A percentile compares a stretch with the other conserved stretches of the same genome.
Conservation (phyloP, 2,797 vertebrate species). For the Microctenopoma lineatum region DNA sequence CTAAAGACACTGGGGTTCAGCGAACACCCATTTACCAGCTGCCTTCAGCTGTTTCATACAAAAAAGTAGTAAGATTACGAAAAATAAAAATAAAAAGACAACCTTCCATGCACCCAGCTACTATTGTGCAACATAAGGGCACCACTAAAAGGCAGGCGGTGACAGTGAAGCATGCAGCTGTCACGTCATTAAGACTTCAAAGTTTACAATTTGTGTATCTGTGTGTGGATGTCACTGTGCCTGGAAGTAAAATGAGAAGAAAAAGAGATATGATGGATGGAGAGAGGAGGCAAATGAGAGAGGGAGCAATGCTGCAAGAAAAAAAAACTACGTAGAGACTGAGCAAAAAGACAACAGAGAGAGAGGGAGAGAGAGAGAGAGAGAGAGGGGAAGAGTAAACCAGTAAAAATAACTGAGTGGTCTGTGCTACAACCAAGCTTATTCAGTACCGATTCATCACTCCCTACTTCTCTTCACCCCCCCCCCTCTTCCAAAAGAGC, state of each 20-base stretch:
- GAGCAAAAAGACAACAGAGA: conserved; percentile 27
- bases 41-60: conserved; percentile 28
- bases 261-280: conserved; percentile 26
- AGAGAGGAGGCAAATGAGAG: conserved; percentile 2
- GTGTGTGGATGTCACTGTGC: conserved; percentile 27
- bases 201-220: conserved; percentile 57
- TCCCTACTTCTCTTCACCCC: conserved; percentile 9
- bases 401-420: conserved; percentile 23
- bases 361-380: background rate
- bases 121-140: background rate
- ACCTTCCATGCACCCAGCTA: background rate
- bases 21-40: conserved; percentile 28
- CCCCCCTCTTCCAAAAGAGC: conserved; percentile 39
- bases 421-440: conserved; percentile 34
- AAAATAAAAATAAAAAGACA: background rate
- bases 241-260: conserved; percentile 2
- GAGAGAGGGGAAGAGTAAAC: conserved; percentile 3
- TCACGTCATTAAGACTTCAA: conserved; percentile 55
- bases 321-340: conserved; percentile 17
- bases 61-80: conserved; percentile 20
- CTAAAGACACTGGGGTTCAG: background rate
- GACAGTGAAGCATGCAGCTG: conserved; percentile 44
- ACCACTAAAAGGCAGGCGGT: conserved; percentile 35
- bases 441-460: conserved; percentile 46
- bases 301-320: background rate